phyloP scores from a whole-genome alignment of 2,888 invertebrate species.

The Ochropacha duplaris region DNA sequence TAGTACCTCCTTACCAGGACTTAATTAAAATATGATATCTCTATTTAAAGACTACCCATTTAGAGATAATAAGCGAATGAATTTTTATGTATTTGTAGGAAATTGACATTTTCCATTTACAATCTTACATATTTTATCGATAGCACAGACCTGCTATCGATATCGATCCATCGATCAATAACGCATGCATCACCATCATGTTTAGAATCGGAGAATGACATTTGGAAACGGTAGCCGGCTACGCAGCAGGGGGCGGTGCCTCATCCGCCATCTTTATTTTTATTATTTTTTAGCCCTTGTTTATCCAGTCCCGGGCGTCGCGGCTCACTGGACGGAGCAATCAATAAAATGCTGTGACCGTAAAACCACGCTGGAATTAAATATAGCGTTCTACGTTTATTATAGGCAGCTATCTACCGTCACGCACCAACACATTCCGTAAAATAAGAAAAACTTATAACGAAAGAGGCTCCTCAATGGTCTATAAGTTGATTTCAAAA shows the following conservation, averaged over 20 bases:
- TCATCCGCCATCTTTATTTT: conserved; percentile 74
- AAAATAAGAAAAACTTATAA: conserved; percentile 54
- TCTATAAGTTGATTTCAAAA: conserved; percentile 15
- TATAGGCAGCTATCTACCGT: conserved; percentile 45
- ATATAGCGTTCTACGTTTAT: conserved; percentile 50
- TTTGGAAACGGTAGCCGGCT: conserved; percentile 76
- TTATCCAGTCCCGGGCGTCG: conserved; percentile 73
- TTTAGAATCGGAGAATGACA: conserved; percentile 66
- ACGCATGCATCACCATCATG: conserved; percentile 19
- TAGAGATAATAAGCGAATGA: no score
- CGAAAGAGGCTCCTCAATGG: conserved; percentile 13
- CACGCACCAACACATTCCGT: conserved; percentile 36
- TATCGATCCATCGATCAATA: conserved; percentile 31
- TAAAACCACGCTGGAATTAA: conserved; percentile 73
- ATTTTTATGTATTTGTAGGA: no score
- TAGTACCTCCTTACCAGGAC: no score
- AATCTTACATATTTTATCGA: conserved; percentile 28
- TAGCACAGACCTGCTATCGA: conserved; percentile 27
- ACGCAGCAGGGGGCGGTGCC: conserved; percentile 76
- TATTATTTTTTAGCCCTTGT: conserved; percentile 73
- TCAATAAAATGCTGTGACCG: conserved; percentile 77
- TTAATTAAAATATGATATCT: no score
- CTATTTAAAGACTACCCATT: no score
- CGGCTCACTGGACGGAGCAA: conserved; percentile 74
- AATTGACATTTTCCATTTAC: no score